phyloP scores from a whole-genome alignment of 2,888 invertebrate genomes.

The Latheticus oryzae region DNA sequence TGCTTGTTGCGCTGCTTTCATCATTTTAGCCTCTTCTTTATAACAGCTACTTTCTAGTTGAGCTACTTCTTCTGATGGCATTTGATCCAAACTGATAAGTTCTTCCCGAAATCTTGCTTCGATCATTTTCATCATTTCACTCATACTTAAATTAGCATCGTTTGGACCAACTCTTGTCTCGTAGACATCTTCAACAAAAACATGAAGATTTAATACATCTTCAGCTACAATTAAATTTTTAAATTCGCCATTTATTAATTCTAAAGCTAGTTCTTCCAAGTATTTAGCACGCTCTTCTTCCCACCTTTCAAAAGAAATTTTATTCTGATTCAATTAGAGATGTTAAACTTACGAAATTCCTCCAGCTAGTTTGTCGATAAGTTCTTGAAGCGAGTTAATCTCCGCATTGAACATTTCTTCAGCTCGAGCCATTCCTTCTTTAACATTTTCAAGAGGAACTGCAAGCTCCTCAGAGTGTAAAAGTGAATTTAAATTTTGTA shows the following conservation, averaged over 20 bases:
- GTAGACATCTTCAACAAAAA: constrained; percentile 74
- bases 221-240: constrained; percentile 69
- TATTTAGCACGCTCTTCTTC: constrained; percentile 68
- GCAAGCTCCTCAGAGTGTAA: constrained; percentile 71
- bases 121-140: constrained; percentile 70
- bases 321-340: no score
- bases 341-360: constrained; percentile 58
- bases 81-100: constrained; percentile 68
- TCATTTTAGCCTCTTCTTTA: constrained; percentile 66
- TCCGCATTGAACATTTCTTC: constrained; percentile 63
- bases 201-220: constrained; percentile 69
- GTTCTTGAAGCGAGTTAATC: constrained; percentile 62
- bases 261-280: constrained; percentile 69
- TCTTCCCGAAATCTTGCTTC: constrained; percentile 68
- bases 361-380: constrained; percentile 64
- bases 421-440: constrained; percentile 65
- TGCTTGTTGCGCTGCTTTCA: constrained; percentile 69
- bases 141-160: constrained; percentile 69
- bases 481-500: constrained; percentile 74
- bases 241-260: constrained; percentile 70
- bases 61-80: constrained; percentile 68
- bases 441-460: constrained; percentile 67
- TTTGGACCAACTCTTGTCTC: constrained; percentile 71
- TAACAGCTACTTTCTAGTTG: constrained; percentile 68
- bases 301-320: constrained; percentile 58